phyloP scores from a whole-genome alignment of 2,113 vertebrate genomes.

The Aldabrachelys gigantea region DNA sequence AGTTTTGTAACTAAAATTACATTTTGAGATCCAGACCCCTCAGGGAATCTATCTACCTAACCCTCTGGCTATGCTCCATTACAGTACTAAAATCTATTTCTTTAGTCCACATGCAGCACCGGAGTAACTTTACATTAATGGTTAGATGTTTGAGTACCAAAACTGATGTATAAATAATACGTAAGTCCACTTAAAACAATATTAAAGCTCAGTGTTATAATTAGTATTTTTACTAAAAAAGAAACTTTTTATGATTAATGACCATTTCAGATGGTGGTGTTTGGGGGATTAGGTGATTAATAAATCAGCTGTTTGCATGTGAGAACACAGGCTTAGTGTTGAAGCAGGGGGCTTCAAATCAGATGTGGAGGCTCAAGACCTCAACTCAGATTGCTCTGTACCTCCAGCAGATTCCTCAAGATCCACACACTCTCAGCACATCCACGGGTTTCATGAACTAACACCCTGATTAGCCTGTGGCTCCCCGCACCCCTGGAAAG shows the following conservation, averaged over 20 bases:
- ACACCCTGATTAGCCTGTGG: background rate
- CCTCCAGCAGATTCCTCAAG: background rate
- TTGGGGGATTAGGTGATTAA: background rate
- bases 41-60: background rate
- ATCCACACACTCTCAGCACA: accelerated
- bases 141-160: background rate
- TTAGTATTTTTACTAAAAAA: background rate
- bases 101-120: background rate
- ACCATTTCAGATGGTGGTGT: background rate
- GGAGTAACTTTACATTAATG: background rate
- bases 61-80: background rate
- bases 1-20: background rate
- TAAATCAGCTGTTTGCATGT: background rate
- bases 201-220: background rate
- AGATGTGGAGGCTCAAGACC: background rate
- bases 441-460: background rate
- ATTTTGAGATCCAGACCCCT: background rate
- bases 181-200: background rate
- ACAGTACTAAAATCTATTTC: background rate
- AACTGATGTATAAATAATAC: background rate
- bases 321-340: background rate
- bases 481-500: background rate
- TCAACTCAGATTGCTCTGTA: background rate
- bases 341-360: background rate
- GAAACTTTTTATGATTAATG: background rate